Evolutionary conservation across 2,113 vertebrate species (phyloP).

Genomic region (Eonycteris spelaea): DNA sequence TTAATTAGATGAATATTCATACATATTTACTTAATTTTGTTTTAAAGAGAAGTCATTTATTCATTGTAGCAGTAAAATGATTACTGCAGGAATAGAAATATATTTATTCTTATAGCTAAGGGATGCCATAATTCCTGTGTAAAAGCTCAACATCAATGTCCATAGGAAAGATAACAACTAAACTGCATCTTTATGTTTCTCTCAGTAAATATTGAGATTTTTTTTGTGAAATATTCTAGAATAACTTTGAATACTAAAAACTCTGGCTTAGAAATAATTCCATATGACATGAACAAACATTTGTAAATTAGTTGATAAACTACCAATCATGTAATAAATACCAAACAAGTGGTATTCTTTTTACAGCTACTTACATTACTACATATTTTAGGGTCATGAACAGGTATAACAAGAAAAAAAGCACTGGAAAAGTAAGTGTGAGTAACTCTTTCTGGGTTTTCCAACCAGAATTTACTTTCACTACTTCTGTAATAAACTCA

Average conservation of each 20-base stretch:
- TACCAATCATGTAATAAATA: background rate
- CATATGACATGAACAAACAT: background rate
- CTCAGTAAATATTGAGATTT: background rate
- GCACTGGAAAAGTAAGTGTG: background rate
- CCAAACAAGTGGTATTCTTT: background rate
- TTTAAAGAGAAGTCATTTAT: background rate
- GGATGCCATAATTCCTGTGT: background rate
- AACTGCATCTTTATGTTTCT: background rate
- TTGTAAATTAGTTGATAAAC: background rate
- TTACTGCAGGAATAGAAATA: background rate
- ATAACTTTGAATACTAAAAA: background rate
- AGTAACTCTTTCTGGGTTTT: background rate
- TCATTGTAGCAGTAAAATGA: background rate
- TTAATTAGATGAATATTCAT: background rate
- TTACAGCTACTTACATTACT: background rate
- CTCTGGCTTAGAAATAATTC: background rate
- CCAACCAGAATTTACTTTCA: background rate
- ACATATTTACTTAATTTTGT: conserved; percentile 12
- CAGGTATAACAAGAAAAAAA: background rate
- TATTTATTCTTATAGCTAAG: background rate
- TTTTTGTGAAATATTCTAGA: background rate
- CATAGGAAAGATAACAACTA: background rate
- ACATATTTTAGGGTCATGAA: background rate
- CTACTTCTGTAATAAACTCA: background rate
- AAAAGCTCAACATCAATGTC: conserved; percentile 1